These are phyloP conservation scores for Gracilinanus agilis DNA, from an alignment of 2,113 vertebrate species.

Conservation along the genomic window DNA sequence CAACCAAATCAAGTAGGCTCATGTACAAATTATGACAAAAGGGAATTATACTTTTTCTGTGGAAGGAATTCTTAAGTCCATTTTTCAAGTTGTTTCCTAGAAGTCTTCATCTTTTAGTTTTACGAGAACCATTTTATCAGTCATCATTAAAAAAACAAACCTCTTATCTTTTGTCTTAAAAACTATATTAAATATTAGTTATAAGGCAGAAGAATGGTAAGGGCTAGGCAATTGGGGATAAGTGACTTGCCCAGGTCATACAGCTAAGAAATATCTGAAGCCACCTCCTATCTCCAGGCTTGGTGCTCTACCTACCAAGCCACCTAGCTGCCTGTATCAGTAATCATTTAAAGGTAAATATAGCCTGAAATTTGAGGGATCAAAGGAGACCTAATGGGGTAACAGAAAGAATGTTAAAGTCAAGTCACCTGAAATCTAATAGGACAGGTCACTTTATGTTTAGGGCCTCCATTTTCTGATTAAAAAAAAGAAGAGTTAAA, in stretches of 20 bases:
- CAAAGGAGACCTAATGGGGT: neutral
- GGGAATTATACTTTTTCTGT: constrained; percentile 42
- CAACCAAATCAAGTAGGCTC: constrained; percentile 40
- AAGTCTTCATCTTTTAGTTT: constrained; percentile 64
- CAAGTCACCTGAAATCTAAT: neutral
- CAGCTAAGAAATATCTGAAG: too few relatives aligned
- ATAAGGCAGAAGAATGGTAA: too few relatives aligned
- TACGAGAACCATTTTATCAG: constrained; percentile 29
- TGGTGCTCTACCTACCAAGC: too few relatives aligned
- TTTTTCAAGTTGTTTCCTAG: constrained; percentile 59
- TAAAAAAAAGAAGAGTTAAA: neutral
- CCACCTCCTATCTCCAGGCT: too few relatives aligned
- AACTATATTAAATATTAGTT: too few relatives aligned
- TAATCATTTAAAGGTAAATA: neutral
- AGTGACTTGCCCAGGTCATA: too few relatives aligned
- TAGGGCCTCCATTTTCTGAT: neutral
- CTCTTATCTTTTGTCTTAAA: too few relatives aligned
- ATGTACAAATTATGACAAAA: constrained; percentile 58
- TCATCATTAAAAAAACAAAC: constrained; percentile 5
- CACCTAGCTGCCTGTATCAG: too few relatives aligned
- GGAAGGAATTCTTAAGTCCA: constrained; percentile 68
- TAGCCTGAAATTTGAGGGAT: neutral
- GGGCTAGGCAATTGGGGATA: too few relatives aligned
- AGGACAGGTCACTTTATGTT: neutral
- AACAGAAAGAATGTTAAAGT: neutral